Conservation (phyloP, 1,140 invertebrate species). For the Drosophila pectinifera region DNA sequence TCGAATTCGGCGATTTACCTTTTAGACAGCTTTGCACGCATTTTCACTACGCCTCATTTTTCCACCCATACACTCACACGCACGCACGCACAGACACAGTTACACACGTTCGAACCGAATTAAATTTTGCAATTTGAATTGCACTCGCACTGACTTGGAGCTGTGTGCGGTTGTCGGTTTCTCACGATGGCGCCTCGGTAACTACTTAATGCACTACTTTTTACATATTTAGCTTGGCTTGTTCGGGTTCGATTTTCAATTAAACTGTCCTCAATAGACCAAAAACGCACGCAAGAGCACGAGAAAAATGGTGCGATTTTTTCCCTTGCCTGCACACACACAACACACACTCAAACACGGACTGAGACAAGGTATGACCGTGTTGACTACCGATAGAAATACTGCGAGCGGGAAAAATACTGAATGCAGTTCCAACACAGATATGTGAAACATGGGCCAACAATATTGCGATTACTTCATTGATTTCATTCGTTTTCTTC, state of each 20-base stretch:
- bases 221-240: conserved; percentile 39
- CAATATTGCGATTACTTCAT: not conserved
- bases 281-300: conserved; percentile 72
- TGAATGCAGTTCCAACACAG: not conserved
- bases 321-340: conserved; percentile 68
- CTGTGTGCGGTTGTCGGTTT: conserved; percentile 34
- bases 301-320: conserved; percentile 81
- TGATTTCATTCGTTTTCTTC: not conserved
- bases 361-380: conserved; percentile 40
- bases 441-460: not conserved
- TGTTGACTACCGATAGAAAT: conserved; percentile 8
- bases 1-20: conserved; percentile 53
- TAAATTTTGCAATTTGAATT: conserved; percentile 53
- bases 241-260: conserved; percentile 34
- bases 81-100: conserved; percentile 69
- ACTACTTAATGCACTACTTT: conserved; percentile 56
- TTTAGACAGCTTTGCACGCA: conserved; percentile 70
- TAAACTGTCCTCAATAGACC: conserved; percentile 53
- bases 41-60: conserved; percentile 81
- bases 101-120: conserved; percentile 59
- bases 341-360: conserved; percentile 60
- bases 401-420: conserved; percentile 11
- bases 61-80: conserved; percentile 65
- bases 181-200: conserved; percentile 22
- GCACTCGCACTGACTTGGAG: conserved; percentile 20